Evolutionary conservation across 2,888 invertebrate species (phyloP), one percentile per base, ranked within the genome.

Genomic region (Troglohyphantes excavatus): DNA sequence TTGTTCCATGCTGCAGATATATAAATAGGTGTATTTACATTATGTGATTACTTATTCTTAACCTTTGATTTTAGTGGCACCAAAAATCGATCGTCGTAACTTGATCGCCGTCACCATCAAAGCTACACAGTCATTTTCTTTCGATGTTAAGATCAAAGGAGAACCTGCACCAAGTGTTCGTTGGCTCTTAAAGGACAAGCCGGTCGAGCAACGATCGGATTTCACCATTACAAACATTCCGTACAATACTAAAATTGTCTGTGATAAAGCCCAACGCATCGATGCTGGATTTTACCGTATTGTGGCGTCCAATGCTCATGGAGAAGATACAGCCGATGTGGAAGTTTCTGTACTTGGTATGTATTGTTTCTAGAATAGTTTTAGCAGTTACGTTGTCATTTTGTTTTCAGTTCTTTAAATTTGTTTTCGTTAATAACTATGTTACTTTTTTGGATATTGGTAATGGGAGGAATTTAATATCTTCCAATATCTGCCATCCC

Each of bases 61-160:
- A n/a, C n/a, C n/a, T n/a, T n/a, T n/a, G n/a, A 53, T 86, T 94
- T 29, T 94, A 98, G 98, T 98, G 95, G 96, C 98, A 91, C 99
- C 99, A 0, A 97, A 97, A 95, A 99, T 99, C 94, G 98, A 99
- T 93, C 96, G 98, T n/a, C 96, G 96, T 92, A 97, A 97, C 94
- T 95, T 96, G 93, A 93, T 93, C 29, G 93, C 93, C 63, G 92
- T 94, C 2, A 93, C 89, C 9, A 92, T 95, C 75, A 94, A 94
- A 91, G 94, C 93, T 19, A 94, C 94, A 2, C 94, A 94, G 91
- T 91, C 93, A 2, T 93, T 95, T 91, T 93, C 93, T 75, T 93
- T 95, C 89, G 94, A 94, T 90, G 94, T 95, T 53, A 93, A 94
- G 73, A 94, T 94, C 90, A 93, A 93, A 83, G 95, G 95, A 72